Evolutionary conservation across 2,113 vertebrate genomes (phyloP), one percentile per base, ranked within the genome.

Genomic region (Anarrhichthys ocellatus): DNA sequence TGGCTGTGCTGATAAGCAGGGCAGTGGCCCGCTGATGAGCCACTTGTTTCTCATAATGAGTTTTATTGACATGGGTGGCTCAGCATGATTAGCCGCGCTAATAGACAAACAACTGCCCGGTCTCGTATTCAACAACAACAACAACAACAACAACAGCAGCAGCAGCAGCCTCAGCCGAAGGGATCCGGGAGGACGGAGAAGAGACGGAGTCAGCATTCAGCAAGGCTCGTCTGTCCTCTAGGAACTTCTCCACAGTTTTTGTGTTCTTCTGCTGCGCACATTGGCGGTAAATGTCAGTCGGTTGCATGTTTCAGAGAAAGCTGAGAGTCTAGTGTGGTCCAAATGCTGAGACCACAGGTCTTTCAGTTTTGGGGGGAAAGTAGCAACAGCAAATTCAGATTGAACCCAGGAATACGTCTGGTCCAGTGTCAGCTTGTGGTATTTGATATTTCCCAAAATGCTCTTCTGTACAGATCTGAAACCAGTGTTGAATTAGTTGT

Each of bases 41-140:
- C 38, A 11, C 81, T 87, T 76, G 13, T 80, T 77, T 67, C 17
- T 5, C 70, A 29, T 91, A 91, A 92, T 91, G 88, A 90, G 83
- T 76, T 90, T 90, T 85, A 90, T 89, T 86, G 86, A 88, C 89
- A 73, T 0, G 77, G 72, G 50, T 69, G 78, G 54, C 81, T 78
- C 70, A 1, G 52, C 10, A 80, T 71, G 78, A 92, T 91, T 87
- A 87, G 75, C 5, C 13, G 24, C 15, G 38, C 73, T 88, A 89
- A 89, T 50, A 81, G 74, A 84, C 73, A 85, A 89, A 90, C 83
- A 87, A 82, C 63, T 67, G 83, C 83, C 76, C 32, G 10, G 1
- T 40, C 64, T 73, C n/a, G 17, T 56, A 52, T 71, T 54, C 5
- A 44, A 48, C 32, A 14, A 32, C 32, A 32, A 32, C 32, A 32